Evolutionary conservation across 2,888 invertebrate species (phyloP).

Genomic region (Rhamphomyia laevipes): DNA sequence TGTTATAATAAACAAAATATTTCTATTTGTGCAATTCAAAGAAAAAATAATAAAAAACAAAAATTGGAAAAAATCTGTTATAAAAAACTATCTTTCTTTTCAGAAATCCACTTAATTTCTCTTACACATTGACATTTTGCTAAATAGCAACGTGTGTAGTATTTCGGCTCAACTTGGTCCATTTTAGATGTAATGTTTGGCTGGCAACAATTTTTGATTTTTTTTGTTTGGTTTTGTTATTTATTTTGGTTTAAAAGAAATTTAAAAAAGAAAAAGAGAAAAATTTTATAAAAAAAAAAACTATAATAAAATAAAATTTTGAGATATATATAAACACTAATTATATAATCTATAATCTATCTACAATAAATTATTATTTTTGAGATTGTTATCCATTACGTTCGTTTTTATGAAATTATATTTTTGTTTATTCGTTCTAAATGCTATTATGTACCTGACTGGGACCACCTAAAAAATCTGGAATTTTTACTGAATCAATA

Average conservation of each 20-base stretch:
- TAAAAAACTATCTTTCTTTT: neutral
- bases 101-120: conserved; percentile 17
- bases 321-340: neutral
- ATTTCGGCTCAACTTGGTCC: conserved; percentile 35
- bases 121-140: conserved; percentile 39
- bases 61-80: neutral
- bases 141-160: conserved; percentile 36
- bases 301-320: neutral
- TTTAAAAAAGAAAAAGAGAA: conserved; percentile 8
- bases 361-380: no score
- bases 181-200: conserved; percentile 29
- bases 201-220: conserved; percentile 9
- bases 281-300: neutral
- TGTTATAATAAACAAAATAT: no score
- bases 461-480: conserved; percentile 85
- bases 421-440: neutral
- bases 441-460: conserved; percentile 58
- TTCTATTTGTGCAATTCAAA: neutral
- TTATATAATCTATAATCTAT: neutral
- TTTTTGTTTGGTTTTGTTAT: neutral
- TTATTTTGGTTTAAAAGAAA: conserved; percentile 2
- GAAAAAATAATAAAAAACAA: neutral
- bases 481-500: conserved; percentile 72
- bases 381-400: no score
- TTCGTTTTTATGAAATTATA: no score